Percentiles rank a stretch among this genome's conserved stretches.
phyloP scores from a whole-genome alignment of 2,113 vertebrate species.

The Gambusia holbrooki region DNA sequence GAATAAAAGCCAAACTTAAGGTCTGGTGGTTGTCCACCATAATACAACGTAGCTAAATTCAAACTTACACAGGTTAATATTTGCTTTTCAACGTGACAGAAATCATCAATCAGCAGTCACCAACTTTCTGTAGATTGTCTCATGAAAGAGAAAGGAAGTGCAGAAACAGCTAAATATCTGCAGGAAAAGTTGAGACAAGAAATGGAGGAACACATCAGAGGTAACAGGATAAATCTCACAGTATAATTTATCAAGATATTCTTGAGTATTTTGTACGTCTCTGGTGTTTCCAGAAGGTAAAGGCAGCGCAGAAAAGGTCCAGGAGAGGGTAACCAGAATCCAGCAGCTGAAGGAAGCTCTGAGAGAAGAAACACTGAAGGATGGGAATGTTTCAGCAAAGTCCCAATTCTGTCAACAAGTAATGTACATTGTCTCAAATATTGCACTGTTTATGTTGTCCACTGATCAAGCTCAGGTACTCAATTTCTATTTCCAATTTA shows the following conservation, averaged over 20 bases:
- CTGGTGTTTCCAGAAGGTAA: slow-evolving; percentile 66
- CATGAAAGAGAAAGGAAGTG: slow-evolving; percentile 7
- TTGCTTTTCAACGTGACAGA: slow-evolving; percentile 32
- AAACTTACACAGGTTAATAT: background rate
- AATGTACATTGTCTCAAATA: slow-evolving; percentile 4
- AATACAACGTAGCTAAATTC: background rate
- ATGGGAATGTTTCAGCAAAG: slow-evolving; percentile 27
- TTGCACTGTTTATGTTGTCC: background rate
- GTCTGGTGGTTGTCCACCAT: slow-evolving; percentile 17
- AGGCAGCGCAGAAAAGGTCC: slow-evolving; percentile 66
- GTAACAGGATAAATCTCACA: slow-evolving; percentile 45
- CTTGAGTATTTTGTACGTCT: background rate
- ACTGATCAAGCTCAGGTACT: background rate
- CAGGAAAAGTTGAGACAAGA: slow-evolving; percentile 75
- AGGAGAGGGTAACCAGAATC: slow-evolving; percentile 71
- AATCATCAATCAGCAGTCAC: background rate
- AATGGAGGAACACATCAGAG: slow-evolving; percentile 78
- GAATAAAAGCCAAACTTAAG: slow-evolving; percentile 54
- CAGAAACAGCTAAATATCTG: slow-evolving; percentile 53
- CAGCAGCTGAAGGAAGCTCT: slow-evolving; percentile 74
- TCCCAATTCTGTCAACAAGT: slow-evolving; percentile 56
- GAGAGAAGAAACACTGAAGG: slow-evolving; percentile 59
- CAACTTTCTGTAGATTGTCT: slow-evolving; percentile 25
- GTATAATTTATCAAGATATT: background rate
- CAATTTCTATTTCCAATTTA: background rate